Conservation (phyloP, 2,888 invertebrate genomes). For the Macroteleia sp. region DNA sequence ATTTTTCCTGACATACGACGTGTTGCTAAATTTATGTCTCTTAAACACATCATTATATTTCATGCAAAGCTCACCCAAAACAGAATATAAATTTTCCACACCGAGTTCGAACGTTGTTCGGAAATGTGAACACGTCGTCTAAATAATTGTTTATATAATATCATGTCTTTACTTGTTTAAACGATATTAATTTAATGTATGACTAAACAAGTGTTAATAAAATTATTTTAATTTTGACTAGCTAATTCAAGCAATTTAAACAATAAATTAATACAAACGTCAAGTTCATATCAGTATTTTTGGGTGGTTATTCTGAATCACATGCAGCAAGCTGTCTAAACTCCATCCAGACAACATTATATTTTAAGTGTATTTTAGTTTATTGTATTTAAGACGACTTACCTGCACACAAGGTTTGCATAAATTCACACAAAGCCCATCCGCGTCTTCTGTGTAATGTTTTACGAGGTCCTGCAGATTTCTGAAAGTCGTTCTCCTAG, state of each 20-base stretch:
- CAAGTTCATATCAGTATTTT: too few relatives aligned
- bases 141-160: too few relatives aligned
- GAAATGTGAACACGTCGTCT: too few relatives aligned
- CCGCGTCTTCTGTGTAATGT: slow-evolving; percentile 98
- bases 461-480: slow-evolving; percentile 98
- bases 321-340: slow-evolving; percentile 81
- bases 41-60: slow-evolving; percentile 54
- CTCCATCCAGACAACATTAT: slow-evolving; percentile 76
- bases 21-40: slow-evolving; percentile 48
- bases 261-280: too few relatives aligned
- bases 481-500: slow-evolving; percentile 97
- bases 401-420: slow-evolving; percentile 96
- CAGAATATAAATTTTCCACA: slow-evolving; percentile 26
- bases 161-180: too few relatives aligned
- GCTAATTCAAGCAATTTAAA: too few relatives aligned
- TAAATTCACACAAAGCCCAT: slow-evolving; percentile 98
- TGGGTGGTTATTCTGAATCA: slow-evolving; percentile 51
- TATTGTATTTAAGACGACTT: slow-evolving; percentile 34
- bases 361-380: slow-evolving; percentile 40
- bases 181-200: too few relatives aligned
- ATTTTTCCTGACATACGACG: slow-evolving; percentile 42
- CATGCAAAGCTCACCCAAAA: slow-evolving; percentile 11
- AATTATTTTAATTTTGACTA: too few relatives aligned
- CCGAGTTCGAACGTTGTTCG: slow-evolving; percentile 7
- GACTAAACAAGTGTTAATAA: too few relatives aligned